Evolutionary conservation across 1,140 invertebrate species (phyloP), one percentile per base, ranked within the genome.

Genomic region (Trichomalopsis sarcophagae): DNA sequence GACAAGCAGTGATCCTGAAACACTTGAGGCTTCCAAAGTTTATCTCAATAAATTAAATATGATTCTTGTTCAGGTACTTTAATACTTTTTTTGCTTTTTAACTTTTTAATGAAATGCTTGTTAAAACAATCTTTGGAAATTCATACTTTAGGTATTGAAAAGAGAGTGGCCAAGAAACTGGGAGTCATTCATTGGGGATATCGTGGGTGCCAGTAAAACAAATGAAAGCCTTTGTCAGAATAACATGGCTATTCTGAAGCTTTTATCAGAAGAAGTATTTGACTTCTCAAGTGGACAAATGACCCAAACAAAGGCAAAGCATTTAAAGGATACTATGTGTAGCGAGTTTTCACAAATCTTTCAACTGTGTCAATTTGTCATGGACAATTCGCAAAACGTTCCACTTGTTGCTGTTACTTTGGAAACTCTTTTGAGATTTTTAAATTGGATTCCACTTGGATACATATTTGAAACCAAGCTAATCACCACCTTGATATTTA

Each of bases 261-360:
- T 99, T 83, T 94, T 99, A 2, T 99, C 98, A 93, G 99, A 99
- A 93, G 99, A 99, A 94, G 97, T 99, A 2, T 99, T 99, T 95
- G 99, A 99, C 91, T 99, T 99, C 93, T 99, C 98, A 50, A 96
- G 96, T 89, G 99, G 99, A 11, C 98, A 99, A 92, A 96, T 99
- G 92, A 99, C 99, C 44, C 99, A 99, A 93, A 98, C 98, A 33
- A 99, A 99, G 95, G 98, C 99, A 1, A 99, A 99, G 93, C 98
- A 99, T 94, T 94, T 99, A 10, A 99, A 99, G 93, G 98, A 99
- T 92, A 98, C 98, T n/a, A 99, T 99, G 98, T 99, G 99, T 94
- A 97, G 96, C 76, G 98, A 99, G 93, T 99, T 99, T 93, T 98
- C 98, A 86, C 97, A 99, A 92, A 99, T 99, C 87, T 99, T 99